These are phyloP conservation scores for rabbit (Oryctolagus cuniculus) DNA, from an alignment of 2,113 vertebrate genomes.

Conservation along the genomic window mOryCun1.1 NC_091452.1:20814501-20815000, in stretches of 20 bases:
- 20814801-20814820: rapidly evolving
- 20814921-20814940: rapidly evolving
- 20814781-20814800: too few species aligned
- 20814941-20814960: not conserved
- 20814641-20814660: not conserved
- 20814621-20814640: rapidly evolving
- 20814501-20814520: too few species aligned
- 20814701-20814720: rapidly evolving
- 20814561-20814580: too few species aligned
- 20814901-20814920: not conserved
- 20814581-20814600: too few species aligned
- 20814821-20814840: not conserved
- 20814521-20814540: rapidly evolving
- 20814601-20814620: rapidly evolving
- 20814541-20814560: rapidly evolving
- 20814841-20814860: not conserved
- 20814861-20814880: not conserved
- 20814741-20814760: too few species aligned
- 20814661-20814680: not conserved
- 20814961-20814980: not conserved
- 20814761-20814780: too few species aligned
- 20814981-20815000: too few species aligned
- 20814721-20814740: rapidly evolving
- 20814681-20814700: not conserved
- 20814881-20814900: too few species aligned